Base-by-base conservation (phyloP, 1,140 invertebrate species). In the Diorhabda sublineata region DNA sequence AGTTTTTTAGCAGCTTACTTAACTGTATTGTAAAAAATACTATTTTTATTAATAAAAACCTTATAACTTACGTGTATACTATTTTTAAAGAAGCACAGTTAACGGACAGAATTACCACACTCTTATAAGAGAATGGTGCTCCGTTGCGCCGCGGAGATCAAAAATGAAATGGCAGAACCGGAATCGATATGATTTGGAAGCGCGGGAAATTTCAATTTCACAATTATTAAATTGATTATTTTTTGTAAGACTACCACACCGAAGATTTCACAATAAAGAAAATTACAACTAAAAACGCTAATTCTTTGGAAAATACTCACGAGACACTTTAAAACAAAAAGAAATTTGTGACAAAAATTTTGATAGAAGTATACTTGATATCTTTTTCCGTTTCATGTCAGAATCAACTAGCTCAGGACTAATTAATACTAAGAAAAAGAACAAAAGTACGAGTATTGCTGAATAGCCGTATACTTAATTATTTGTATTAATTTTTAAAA, bases 231-330 rank as follows among this genome's bases (percentile, higher is more conserved):
- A 44, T 62, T 11, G 5, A 5, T 44, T 45, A 44, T 44, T 43
- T 60, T 44, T 9, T 62, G 61, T 52, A 52, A 62, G 43, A 42
- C 6, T 26, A 52, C 26, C 47, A 64, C 63, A 56, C 63, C 45
- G 56, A 64, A 64, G 63, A 64, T 64, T 64, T 64, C 47, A 64
- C 63, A 64, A 64, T 45, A 64, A 52, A 64, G n/a, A 47, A 56
- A 56, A 64, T 64, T 26, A 56, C 11, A 60, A 52, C 6, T 52
- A 9, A 60, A 64, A 64, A 47, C 41, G 56, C 42, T 64, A 47
- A 60, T 11, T 56, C 52, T 56, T 64, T 57, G 45, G 42, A 64
- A 64, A 26, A 8, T 64, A 56, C 45, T 8, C 45, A 52, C 45
- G 45, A n/a, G 45, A 47, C 26, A 64, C 11, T 11, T 64, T n/a